Evolutionary conservation across 2,113 vertebrate genomes (phyloP).

Genomic region (Neolamprologus kungweensis): DNA sequence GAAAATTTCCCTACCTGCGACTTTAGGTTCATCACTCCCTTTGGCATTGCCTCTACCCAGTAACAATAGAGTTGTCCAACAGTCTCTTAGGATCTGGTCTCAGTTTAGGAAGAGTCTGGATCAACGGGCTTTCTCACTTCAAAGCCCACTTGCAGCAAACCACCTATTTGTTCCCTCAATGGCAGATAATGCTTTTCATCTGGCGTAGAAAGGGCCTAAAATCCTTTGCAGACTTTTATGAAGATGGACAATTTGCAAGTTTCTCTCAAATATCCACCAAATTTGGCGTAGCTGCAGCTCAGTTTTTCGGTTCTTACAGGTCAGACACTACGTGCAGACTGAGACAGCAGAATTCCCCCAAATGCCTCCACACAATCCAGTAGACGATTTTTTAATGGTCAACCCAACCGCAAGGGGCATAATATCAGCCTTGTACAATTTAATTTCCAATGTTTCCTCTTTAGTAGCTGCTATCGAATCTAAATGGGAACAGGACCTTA

Average conservation of each 20-base stretch:
- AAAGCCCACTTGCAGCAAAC: accelerated
- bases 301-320: accelerated
- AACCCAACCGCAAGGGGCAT: not conserved
- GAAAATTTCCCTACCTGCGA: accelerated
- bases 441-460: not conserved
- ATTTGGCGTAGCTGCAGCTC: accelerated
- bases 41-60: accelerated
- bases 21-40: not conserved
- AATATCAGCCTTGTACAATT: not conserved
- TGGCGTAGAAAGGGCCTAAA: accelerated
- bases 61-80: accelerated
- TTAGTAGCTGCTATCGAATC: accelerated
- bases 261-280: not conserved
- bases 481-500: not conserved
- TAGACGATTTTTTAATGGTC: too few relatives aligned
- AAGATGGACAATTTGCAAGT: not conserved
- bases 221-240: not conserved
- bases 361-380: too few relatives aligned
- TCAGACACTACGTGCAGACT: accelerated
- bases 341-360: too few relatives aligned
- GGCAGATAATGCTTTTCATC: not conserved
- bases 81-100: accelerated
- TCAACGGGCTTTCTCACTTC: accelerated
- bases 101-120: not conserved
- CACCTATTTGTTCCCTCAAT: not conserved